phyloP scores from a whole-genome alignment of 2,797 vertebrate species.

The Epinephelus awoara region DNA sequence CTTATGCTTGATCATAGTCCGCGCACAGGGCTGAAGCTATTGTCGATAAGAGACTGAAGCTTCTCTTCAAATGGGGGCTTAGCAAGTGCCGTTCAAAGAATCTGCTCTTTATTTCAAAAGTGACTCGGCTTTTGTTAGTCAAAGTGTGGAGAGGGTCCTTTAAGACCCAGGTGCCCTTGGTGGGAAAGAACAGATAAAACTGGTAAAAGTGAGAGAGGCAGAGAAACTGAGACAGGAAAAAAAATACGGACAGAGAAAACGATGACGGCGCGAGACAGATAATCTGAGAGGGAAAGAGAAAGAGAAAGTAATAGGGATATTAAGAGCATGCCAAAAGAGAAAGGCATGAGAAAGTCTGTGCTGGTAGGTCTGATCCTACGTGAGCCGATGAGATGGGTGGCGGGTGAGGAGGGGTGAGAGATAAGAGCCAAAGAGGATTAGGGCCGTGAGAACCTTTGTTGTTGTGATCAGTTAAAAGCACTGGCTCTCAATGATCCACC shows the following conservation, averaged over 20 bases:
- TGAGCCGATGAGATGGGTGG: constrained; percentile 79
- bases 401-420: constrained; percentile 74
- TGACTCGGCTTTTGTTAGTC: constrained; percentile 79
- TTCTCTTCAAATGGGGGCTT: constrained; percentile 76
- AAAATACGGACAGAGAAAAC: background rate
- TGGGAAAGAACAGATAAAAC: constrained; percentile 58
- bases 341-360: constrained; percentile 77
- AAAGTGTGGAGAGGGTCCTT: constrained; percentile 65
- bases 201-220: constrained; percentile 32
- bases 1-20: constrained; percentile 66
- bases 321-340: constrained; percentile 59
- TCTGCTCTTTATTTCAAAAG: constrained; percentile 77
- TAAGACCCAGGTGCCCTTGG: constrained; percentile 71
- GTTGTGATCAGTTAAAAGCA: constrained; percentile 84
- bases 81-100: constrained; percentile 74
- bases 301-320: constrained; percentile 68
- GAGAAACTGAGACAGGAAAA: constrained; percentile 7
- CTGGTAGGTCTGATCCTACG: constrained; percentile 71
- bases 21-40: constrained; percentile 58
- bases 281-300: constrained; percentile 58
- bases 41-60: constrained; percentile 77
- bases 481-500: constrained; percentile 74
- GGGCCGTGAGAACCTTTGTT: constrained; percentile 83
- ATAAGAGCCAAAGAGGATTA: constrained; percentile 85
- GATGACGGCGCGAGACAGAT: constrained; percentile 23